Base-by-base conservation (phyloP, 2,113 vertebrate species). In the Hiodon alosoides region DNA sequence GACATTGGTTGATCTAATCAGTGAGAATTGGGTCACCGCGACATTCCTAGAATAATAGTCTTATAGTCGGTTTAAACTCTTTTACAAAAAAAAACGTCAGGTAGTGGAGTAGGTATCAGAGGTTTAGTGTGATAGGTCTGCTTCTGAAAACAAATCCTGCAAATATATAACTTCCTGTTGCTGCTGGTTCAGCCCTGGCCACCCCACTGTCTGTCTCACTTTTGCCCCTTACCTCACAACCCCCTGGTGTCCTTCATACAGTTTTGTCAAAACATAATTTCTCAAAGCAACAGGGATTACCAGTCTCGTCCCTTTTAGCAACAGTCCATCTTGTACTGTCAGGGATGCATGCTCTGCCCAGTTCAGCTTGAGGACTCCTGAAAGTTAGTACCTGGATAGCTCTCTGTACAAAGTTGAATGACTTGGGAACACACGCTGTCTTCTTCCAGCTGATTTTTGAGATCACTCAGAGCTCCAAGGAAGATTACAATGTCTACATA, bases 291-390 rank as follows among this genome's bases (percentile, higher is more conserved):
- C 53, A 4, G 57, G 76, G 4, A 79, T 79, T 0, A 74, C 64
- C 1, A 83, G 73, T 3, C 16, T 3, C 17, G 67, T 50, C 0
- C 64, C 70, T 50, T 69, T 77, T 7, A 81, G 11, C 11, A 81
- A 11, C 8, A 81, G 13, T 47, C 76, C 53, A 3, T 79, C 73
- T 11, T 76, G 17, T 3, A 77, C 77, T 6, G 57, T 78, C 7
- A 80, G 66, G 1, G 17, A 7, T 1, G 17, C 73, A 3, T 17
- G 52, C n/a, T 75, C 31, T 50, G 46, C 13, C 73, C 54, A 60
- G 13, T 69, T 68, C 0, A 7, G 6, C 11, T 57, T 68, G 13
- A 72, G 57, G 4, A 0, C 2, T 60, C 46, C 17, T 60, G 10
- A 5, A 10, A 7, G 55, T n/a, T 61, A 11, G n/a, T 69, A 50